These are phyloP conservation scores for Tetranychus urticae DNA, from an alignment of 1,140 invertebrate species.

Conservation along the genomic window DNA sequence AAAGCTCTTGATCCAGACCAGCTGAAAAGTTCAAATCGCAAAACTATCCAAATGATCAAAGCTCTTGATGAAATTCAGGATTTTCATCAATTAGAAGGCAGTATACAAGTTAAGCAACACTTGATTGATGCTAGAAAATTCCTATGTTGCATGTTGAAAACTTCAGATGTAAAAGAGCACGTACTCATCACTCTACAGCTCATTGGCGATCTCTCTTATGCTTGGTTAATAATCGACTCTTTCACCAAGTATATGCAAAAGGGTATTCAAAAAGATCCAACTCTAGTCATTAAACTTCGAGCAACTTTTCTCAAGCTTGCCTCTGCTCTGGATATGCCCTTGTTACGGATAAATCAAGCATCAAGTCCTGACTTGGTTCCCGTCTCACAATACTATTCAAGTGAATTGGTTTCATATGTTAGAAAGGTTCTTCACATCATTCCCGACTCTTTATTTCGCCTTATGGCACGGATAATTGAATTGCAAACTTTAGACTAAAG, in stretches of 20 bases:
- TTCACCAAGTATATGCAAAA: constrained; percentile 64
- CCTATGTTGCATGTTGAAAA: constrained; percentile 66
- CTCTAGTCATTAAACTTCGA: constrained; percentile 62
- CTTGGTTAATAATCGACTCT: constrained; percentile 73
- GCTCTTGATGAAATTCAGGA: constrained; percentile 69
- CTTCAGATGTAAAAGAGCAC: constrained; percentile 76
- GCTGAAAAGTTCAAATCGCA: constrained; percentile 21
- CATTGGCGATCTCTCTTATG: constrained; percentile 81
- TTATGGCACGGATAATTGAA: constrained; percentile 63
- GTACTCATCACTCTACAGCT: constrained; percentile 75
- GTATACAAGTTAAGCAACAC: constrained; percentile 71
- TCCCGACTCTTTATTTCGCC: constrained; percentile 78
- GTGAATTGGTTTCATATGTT: constrained; percentile 73
- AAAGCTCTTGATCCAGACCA: constrained; percentile 36
- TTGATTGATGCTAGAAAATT: constrained; percentile 54
- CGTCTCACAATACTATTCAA: constrained; percentile 86
- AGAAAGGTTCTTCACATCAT: constrained; percentile 88
- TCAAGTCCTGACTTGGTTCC: constrained; percentile 67
- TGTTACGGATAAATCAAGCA: constrained; percentile 84
- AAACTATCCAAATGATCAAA: constrained; percentile 50
- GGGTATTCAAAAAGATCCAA: constrained; percentile 62
- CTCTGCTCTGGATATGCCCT: constrained; percentile 74
- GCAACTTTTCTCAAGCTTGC: constrained; percentile 83
- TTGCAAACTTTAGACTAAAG: constrained; percentile 24
- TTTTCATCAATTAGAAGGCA: constrained; percentile 73